phyloP scores from a whole-genome alignment of 2,113 vertebrate species.

The Nematolebias whitei region DNA sequence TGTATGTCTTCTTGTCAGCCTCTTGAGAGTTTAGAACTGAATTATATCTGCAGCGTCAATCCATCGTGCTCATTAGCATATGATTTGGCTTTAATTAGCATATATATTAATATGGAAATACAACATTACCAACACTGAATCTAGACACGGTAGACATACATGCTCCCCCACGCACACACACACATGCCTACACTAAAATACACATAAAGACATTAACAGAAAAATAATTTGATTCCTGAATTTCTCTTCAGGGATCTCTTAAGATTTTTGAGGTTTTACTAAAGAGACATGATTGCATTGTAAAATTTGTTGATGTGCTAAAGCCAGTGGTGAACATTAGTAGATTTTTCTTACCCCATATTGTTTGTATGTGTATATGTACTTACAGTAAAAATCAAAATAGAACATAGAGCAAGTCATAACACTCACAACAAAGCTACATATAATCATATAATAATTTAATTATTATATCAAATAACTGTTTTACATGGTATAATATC shows the following conservation, averaged over 20 bases:
- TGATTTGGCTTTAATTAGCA: slow-evolving; percentile 75
- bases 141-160: slow-evolving; percentile 30
- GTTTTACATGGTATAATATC: no score
- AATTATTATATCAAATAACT: no score
- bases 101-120: slow-evolving; percentile 79
- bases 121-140: slow-evolving; percentile 50
- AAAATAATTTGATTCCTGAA: slow-evolving; percentile 2
- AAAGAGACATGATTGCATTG: slow-evolving; percentile 50
- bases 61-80: slow-evolving; percentile 78
- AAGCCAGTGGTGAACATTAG: slow-evolving; percentile 26
- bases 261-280: slow-evolving; percentile 31
- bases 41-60: slow-evolving; percentile 68
- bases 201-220: neutral
- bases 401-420: neutral
- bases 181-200: neutral
- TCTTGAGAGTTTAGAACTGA: slow-evolving; percentile 55
- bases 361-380: neutral
- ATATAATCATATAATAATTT: neutral
- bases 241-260: slow-evolving; percentile 44
- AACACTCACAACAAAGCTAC: neutral
- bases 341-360: slow-evolving; percentile 3
- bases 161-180: slow-evolving; percentile 2
- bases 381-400: no score
- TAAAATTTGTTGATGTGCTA: slow-evolving; percentile 37
- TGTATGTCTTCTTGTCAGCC: slow-evolving; percentile 30